Base-by-base conservation (phyloP, 2,113 vertebrate species). In the Oreocharis arfaki region DNA sequence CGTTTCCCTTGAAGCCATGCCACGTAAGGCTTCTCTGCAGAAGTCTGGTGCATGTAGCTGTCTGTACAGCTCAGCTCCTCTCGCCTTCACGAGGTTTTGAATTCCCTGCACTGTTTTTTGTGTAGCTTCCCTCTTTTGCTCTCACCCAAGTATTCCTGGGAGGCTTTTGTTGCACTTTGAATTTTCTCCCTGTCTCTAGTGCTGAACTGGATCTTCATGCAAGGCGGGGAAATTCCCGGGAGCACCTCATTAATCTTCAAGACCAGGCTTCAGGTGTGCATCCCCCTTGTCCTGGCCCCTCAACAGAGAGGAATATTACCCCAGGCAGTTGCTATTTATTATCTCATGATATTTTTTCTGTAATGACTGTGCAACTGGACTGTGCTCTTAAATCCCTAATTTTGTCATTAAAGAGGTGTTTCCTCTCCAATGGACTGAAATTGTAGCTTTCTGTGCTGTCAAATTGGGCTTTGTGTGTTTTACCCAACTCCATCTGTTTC, bases 361-460 rank as follows among this genome's bases (percentile, higher is more conserved):
- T 90, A 65, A 79, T 77, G 74, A 69, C 60, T n/a, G 11, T 91
- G 33, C 5, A 16, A 63, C n/a, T 42, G 61, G 82, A 49, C 42
- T 89, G 73, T 21, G 46, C 47, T 93, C 92, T 96, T 86, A 42
- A 24, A 73, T 69, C 83, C 87, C 88, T 95, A 92, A 76, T 93
- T 95, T 94, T 87, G 83, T 94, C 91, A 69, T 96, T 95, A 90
- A 96, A 93, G 93, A 90, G 84, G 56, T 93, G 59, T 84, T 94
- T 95, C 87, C 39, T 80, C 90, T 96, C 78, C 16, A 17, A 9
- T 84, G 65, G 94, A 63, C 65, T 96, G 96, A 92, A 97, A 97
- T 96, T 95, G 74, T 87, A 89, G 85, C 35, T 94, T 60, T 78
- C 59, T 69, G 57, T 87, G 82, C 87, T 86, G 63, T 95, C 94